These are phyloP conservation scores for Bradypodion pumilum DNA, from an alignment of 2,797 vertebrate genomes.

Conservation along the genomic window DNA sequence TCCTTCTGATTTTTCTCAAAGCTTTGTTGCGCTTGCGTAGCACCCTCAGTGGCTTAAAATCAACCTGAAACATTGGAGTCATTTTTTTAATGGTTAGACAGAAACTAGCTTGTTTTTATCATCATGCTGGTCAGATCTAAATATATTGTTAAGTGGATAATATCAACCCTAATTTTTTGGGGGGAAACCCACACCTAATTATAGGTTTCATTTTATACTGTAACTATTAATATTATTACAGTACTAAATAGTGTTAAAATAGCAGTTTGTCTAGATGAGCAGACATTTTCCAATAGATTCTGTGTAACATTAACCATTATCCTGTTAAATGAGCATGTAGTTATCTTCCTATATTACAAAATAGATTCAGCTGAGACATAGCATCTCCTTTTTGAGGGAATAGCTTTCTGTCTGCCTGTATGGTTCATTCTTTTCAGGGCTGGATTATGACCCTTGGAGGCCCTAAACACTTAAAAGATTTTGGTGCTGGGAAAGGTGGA, in stretches of 20 bases:
- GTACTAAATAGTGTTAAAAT: background rate
- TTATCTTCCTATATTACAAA: too few species aligned
- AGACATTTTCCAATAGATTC: background rate
- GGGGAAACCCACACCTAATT: background rate
- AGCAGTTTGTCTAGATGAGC: background rate
- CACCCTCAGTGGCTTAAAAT: constrained; percentile 87
- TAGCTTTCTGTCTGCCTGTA: background rate
- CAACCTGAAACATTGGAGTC: constrained; percentile 78
- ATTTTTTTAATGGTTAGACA: background rate
- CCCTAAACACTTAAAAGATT: too few species aligned
- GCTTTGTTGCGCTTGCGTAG: constrained; percentile 94
- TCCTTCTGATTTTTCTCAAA: constrained; percentile 85
- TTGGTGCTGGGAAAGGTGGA: too few species aligned
- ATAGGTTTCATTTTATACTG: background rate
- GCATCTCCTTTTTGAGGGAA: too few species aligned
- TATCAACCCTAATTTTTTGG: background rate
- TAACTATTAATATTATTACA: too few species aligned
- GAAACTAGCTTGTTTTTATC: background rate
- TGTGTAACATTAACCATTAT: background rate
- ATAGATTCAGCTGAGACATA: background rate
- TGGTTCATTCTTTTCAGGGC: too few species aligned
- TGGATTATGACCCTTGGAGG: background rate
- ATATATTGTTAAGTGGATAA: background rate
- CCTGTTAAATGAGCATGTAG: background rate
- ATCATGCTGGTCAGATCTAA: background rate